Evolutionary conservation across 2,888 invertebrate genomes (phyloP).

Genomic region (Lithophane leautieri): DNA sequence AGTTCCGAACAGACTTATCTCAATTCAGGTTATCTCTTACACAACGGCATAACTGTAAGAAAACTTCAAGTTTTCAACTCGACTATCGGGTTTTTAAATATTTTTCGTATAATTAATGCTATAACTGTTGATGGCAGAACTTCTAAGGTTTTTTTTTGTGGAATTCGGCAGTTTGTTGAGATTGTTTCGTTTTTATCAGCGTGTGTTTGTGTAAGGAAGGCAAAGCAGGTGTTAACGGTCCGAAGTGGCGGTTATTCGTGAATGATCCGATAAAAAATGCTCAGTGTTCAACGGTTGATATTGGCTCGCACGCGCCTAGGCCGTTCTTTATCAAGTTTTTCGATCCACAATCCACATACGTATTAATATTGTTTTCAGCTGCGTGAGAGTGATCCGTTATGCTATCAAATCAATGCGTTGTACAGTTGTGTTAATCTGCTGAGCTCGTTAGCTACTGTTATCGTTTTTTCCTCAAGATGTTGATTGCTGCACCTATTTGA

Average conservation of each 20-base stretch:
- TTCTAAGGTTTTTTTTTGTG: conserved; percentile 57
- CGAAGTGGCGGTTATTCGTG: conserved; percentile 85
- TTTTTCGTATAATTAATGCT: conserved; percentile 71
- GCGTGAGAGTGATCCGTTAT: conserved; percentile 60
- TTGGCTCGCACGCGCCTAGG: conserved; percentile 75
- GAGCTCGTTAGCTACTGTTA: conserved; percentile 63
- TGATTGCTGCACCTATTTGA: conserved; percentile 43
- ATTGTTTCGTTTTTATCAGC: conserved; percentile 54
- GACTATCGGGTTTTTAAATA: conserved; percentile 71
- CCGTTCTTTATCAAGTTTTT: conserved; percentile 71
- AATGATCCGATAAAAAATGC: conserved; percentile 84
- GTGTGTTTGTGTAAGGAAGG: conserved; percentile 58
- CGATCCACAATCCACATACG: conserved; percentile 61
- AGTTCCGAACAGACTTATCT: conserved; percentile 81
- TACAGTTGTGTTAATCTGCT: conserved; percentile 62
- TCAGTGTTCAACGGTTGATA: conserved; percentile 79
- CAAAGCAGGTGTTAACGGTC: conserved; percentile 87
- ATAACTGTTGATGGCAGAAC: conserved; percentile 62
- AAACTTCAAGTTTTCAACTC: conserved; percentile 76
- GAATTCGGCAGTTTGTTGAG: conserved; percentile 45
- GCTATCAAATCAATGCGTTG: conserved; percentile 47
- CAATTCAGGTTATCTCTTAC: conserved; percentile 83
- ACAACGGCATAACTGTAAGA: conserved; percentile 83
- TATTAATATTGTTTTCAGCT: conserved; percentile 62
- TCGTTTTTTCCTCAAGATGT: conserved; percentile 39